A percentile compares a stretch with the other conserved stretches of the same genome.
Evolutionary conservation across 1,140 invertebrate species (phyloP).

Genomic region (Proctacanthus coquilletti): DNA sequence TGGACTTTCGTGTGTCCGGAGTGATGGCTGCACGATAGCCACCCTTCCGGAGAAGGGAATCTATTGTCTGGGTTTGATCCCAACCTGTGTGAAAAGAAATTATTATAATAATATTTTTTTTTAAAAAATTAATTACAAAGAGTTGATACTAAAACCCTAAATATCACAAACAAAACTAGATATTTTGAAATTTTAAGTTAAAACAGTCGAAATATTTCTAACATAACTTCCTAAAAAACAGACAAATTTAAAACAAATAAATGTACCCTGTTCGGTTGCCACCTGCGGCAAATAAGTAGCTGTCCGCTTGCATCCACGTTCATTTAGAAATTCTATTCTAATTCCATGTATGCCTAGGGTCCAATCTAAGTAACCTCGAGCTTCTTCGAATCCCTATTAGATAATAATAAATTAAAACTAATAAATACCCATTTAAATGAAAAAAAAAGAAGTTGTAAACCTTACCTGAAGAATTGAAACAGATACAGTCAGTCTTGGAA

Average conservation of each 20-base stretch:
- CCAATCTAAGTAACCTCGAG: constrained; percentile 90
- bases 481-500: constrained; percentile 80
- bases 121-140: no score
- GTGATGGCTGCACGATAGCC: constrained; percentile 89
- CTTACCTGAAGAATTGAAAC: constrained; percentile 70
- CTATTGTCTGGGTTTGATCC: constrained; percentile 95
- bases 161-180: no score
- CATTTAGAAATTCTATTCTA: constrained; percentile 92
- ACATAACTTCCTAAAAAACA: no score
- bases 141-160: no score
- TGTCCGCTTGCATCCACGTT: constrained; percentile 86
- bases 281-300: constrained; percentile 98
- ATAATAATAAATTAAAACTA: neutral
- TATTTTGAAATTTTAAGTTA: no score
- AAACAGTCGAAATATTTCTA: no score
- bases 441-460: neutral
- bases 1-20: constrained; percentile 65
- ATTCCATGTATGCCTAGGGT: constrained; percentile 95
- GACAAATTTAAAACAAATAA: no score
- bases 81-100: no score
- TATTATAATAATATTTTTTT: no score
- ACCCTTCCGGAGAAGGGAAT: constrained; percentile 91
- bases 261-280: constrained; percentile 84
- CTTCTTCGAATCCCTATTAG: constrained; percentile 72
- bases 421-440: neutral